Evolutionary conservation across 2,113 vertebrate genomes (phyloP).

Genomic region (Spea multiplicata): DNA sequence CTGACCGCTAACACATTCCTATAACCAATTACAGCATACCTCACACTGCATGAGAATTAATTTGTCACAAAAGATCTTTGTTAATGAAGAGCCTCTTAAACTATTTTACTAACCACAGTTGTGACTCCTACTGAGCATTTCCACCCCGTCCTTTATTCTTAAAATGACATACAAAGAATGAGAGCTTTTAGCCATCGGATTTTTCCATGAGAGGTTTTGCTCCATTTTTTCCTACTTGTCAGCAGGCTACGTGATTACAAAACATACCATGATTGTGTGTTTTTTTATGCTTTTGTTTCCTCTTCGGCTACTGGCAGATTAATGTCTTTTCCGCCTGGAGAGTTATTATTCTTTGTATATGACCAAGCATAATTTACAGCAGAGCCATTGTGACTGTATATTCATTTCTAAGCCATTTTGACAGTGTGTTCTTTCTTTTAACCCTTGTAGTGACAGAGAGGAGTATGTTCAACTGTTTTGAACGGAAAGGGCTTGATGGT

Average conservation of each 20-base stretch:
- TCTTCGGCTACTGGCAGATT: not conserved
- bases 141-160: constrained; percentile 18
- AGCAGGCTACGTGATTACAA: constrained; percentile 23
- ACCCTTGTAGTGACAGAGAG: not conserved
- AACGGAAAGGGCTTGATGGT: too few relatives aligned
- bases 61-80: constrained; percentile 1
- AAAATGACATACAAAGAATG: not conserved
- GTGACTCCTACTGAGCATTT: constrained; percentile 17
- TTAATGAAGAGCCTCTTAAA: constrained; percentile 21
- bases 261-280: constrained; percentile 9
- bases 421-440: too few relatives aligned
- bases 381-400: not conserved
- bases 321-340: not conserved
- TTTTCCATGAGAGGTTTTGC: constrained; percentile 17
- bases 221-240: constrained; percentile 11
- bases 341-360: constrained; percentile 1
- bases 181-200: not conserved
- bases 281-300: constrained; percentile 5
- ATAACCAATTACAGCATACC: constrained; percentile 25
- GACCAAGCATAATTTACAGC: not conserved
- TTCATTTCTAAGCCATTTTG: too few relatives aligned
- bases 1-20: constrained; percentile 6
- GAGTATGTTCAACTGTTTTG: too few relatives aligned
- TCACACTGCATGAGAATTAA: constrained; percentile 8
- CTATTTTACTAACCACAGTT: constrained; percentile 29